Evolutionary conservation across 2,888 invertebrate genomes (phyloP).

Genomic region (Rotaria socialis): DNA sequence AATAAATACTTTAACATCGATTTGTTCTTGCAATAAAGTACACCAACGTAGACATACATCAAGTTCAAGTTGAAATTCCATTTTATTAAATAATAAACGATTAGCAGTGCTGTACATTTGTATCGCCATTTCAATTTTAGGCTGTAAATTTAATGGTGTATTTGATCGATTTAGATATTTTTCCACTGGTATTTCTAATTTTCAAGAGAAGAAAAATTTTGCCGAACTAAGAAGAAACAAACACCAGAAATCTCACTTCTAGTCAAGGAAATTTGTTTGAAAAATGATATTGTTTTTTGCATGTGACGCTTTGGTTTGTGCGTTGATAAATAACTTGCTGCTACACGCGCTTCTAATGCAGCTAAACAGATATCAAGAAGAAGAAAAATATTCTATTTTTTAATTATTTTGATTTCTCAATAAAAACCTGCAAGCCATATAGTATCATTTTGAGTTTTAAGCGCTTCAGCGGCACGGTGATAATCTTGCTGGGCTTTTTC

Average conservation of each 20-base stretch:
- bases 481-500: background rate
- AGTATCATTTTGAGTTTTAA: background rate
- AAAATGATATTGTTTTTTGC: background rate
- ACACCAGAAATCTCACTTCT: background rate
- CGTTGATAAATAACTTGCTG: background rate
- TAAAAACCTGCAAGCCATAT: conserved; percentile 5
- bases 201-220: too few relatives aligned
- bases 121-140: background rate
- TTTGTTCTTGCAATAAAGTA: background rate
- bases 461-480: background rate
- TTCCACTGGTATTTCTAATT: too few relatives aligned
- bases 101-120: background rate
- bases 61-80: background rate
- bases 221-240: too few relatives aligned
- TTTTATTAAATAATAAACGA: background rate
- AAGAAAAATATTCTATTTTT: too few relatives aligned
- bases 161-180: background rate
- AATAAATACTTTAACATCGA: background rate
- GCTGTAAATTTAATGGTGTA: background rate
- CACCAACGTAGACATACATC: conserved; percentile 19
- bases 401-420: background rate
- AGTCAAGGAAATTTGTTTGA: background rate
- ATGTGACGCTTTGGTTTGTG: background rate
- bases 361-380: background rate
- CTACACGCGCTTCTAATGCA: background rate